Evolutionary conservation across 2,797 vertebrate species (phyloP).

Genomic region (Champsocephalus gunnari): DNA sequence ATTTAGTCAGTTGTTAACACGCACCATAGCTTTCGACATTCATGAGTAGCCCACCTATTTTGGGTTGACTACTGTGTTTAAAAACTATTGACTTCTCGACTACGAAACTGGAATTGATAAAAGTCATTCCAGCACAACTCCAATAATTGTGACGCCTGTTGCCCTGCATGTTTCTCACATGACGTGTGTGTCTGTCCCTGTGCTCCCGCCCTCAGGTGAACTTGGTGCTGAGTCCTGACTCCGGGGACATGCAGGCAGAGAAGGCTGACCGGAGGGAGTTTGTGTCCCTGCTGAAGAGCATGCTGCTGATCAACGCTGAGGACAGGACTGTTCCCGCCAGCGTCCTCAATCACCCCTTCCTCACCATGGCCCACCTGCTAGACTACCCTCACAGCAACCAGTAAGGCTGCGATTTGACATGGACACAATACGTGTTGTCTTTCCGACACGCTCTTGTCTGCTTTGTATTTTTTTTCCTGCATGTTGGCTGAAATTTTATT

Average conservation of each 20-base stretch:
- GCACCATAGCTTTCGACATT: no score
- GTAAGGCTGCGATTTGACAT: constrained; percentile 80
- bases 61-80: no score
- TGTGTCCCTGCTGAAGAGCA: constrained; percentile 95
- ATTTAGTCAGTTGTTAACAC: no score
- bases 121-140: not conserved
- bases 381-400: constrained; percentile 97
- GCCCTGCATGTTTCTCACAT: not conserved
- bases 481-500: not conserved
- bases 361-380: constrained; percentile 98
- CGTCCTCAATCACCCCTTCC: constrained; percentile 94
- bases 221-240: constrained; percentile 94
- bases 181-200: not conserved
- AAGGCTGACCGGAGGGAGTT: constrained; percentile 96
- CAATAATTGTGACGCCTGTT: not conserved
- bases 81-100: no score
- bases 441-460: constrained; percentile 2
- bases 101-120: no score
- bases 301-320: constrained; percentile 96
- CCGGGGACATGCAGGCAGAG: constrained; percentile 94
- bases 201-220: constrained; percentile 87
- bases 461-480: not conserved
- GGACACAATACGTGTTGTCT: not conserved
- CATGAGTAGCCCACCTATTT: no score
- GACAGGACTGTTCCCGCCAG: constrained; percentile 91